These are phyloP conservation scores for Amiota communis DNA, from an alignment of 2,888 invertebrate species.

Conservation along the genomic window DNA sequence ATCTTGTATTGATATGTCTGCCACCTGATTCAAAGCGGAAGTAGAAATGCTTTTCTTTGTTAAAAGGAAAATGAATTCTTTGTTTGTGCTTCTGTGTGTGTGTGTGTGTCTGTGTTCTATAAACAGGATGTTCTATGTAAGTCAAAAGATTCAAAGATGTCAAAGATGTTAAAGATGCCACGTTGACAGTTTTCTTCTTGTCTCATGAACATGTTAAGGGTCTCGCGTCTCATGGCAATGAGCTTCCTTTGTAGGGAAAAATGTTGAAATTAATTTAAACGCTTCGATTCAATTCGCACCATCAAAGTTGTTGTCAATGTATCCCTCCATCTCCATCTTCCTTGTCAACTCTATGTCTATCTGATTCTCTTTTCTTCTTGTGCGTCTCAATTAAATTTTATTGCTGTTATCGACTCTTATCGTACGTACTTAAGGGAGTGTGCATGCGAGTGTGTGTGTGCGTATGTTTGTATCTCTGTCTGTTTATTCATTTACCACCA, in stretches of 20 bases:
- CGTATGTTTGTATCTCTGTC: no score
- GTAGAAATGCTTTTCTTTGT: not conserved
- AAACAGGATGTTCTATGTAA: not conserved
- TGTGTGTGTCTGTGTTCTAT: not conserved
- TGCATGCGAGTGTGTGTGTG: not conserved
- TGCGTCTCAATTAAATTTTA: slow-evolving; percentile 48
- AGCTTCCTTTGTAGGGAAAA: slow-evolving; percentile 19
- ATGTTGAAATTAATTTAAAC: slow-evolving; percentile 55
- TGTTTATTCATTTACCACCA: not conserved
- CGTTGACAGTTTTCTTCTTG: no score
- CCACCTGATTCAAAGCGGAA: not conserved
- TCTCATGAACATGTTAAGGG: no score
- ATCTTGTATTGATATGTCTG: not conserved
- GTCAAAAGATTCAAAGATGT: no score
- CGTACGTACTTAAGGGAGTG: not conserved
- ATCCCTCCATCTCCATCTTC: slow-evolving; percentile 9
- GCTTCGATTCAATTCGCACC: slow-evolving; percentile 44
- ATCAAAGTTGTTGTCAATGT: slow-evolving; percentile 22
- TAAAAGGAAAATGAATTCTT: no score
- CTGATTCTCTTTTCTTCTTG: not conserved
- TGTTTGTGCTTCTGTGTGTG: not conserved
- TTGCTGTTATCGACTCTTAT: slow-evolving; percentile 37
- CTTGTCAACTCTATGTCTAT: slow-evolving; percentile 34
- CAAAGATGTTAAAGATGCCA: no score
- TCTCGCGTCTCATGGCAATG: no score